These are phyloP conservation scores for Thecophora atra DNA, from an alignment of 2,888 invertebrate genomes.

Conservation along the genomic window DNA sequence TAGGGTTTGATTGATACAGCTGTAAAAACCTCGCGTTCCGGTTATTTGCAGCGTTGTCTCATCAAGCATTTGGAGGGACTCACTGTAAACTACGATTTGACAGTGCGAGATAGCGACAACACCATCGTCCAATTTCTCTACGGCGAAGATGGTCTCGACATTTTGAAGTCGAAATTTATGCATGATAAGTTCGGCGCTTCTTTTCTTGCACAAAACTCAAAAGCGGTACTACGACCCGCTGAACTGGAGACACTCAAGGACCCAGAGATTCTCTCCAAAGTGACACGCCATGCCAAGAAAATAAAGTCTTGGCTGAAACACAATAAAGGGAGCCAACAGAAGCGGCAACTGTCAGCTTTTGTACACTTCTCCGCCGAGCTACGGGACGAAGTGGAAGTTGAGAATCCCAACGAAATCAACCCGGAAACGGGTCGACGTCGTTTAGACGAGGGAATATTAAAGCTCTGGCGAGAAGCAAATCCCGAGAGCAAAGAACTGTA, in stretches of 20 bases:
- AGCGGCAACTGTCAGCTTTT: constrained; percentile 69
- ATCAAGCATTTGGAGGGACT: constrained; percentile 98
- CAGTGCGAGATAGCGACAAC: constrained; percentile 94
- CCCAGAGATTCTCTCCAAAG: constrained; percentile 67
- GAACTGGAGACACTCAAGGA: constrained; percentile 71
- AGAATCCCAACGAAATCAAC: constrained; percentile 66
- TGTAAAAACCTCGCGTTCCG: constrained; percentile 98
- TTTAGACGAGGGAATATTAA: constrained; percentile 71
- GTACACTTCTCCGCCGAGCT: constrained; percentile 70
- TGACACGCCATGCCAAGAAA: constrained; percentile 71
- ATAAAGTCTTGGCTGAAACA: constrained; percentile 73
- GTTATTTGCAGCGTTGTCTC: constrained; percentile 95
- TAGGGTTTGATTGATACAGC: constrained; percentile 98
- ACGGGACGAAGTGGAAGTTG: constrained; percentile 67
- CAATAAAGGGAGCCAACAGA: constrained; percentile 58
- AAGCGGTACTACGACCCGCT: constrained; percentile 72
- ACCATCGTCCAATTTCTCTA: constrained; percentile 92
- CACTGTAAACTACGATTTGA: constrained; percentile 90
- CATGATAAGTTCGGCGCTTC: constrained; percentile 74
- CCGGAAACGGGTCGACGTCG: constrained; percentile 71
- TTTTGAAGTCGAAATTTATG: constrained; percentile 86
- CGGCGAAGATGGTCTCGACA: constrained; percentile 94
- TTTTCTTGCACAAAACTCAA: constrained; percentile 84
- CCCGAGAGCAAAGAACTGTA: constrained; percentile 69
- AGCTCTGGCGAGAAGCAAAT: constrained; percentile 74